Percentiles rank a stretch among this genome's conserved stretches.
Conservation (phyloP, 2,113 vertebrate species). For the Zeus faber region DNA sequence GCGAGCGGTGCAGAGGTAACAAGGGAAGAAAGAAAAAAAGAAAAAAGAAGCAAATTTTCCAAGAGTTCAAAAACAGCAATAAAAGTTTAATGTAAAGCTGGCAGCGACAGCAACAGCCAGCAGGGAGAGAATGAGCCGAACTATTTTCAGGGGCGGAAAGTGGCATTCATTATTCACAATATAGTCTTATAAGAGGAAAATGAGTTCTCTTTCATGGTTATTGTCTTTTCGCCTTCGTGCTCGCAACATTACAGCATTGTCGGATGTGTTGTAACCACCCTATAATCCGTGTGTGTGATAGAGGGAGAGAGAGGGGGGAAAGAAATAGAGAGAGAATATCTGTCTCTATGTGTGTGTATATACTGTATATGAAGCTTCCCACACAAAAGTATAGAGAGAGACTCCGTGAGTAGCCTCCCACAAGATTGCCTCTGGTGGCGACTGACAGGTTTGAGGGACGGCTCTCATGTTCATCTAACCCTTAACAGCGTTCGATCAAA, state of each 20-base stretch:
- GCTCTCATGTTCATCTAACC: constrained; percentile 50
- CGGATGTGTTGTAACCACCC: constrained; percentile 2
- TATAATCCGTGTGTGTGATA: constrained; percentile 32
- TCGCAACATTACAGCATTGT: constrained; percentile 18
- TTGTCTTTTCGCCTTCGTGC: constrained; percentile 22
- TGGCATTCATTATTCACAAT: constrained; percentile 70
- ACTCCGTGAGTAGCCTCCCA: constrained; percentile 9
- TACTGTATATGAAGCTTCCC: constrained; percentile 36
- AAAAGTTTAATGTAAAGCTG: constrained; percentile 68
- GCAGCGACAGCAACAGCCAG: constrained; percentile 47
- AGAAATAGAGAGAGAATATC: no score
- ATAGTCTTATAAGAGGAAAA: constrained; percentile 52
- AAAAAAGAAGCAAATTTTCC: constrained; percentile 25
- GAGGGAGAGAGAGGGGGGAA: no score
- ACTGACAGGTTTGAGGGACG: constrained; percentile 34
- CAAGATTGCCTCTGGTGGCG: constrained; percentile 15
- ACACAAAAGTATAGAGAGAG: constrained; percentile 14
- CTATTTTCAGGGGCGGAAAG: constrained; percentile 64
- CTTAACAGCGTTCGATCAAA: no score
- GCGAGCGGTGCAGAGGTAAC: constrained; percentile 14
- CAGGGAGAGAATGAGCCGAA: constrained; percentile 51
- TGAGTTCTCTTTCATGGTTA: constrained; percentile 19
- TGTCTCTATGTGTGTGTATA: neutral
- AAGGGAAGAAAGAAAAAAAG: constrained; percentile 33
- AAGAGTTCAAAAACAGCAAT: constrained; percentile 66